Base-by-base conservation (phyloP, 2,113 vertebrate species). In the Neolamprologus caudopunctatus region DNA sequence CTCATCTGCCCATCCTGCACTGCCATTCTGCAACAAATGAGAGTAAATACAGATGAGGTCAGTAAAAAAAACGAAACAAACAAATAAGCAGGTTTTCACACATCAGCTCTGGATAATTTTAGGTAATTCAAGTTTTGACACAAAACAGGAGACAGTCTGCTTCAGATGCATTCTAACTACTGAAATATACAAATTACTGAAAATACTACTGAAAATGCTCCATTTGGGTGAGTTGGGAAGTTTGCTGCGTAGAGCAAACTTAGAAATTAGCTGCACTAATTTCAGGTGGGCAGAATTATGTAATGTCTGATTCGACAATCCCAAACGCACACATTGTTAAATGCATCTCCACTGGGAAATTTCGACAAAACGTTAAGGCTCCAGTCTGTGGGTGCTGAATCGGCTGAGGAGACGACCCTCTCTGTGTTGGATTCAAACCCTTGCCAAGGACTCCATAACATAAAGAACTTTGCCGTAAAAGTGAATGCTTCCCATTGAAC, bases 1-100 rank as follows among this genome's bases (percentile, higher is more conserved):
- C 11, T 99, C 98, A 9, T 99, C 98, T 0, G 92, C 97, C 98
- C 98, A 99, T 86, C 94, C 91, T 86, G 96, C 94, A 5, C 54
- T 96, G 45, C 98, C 98, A 1, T 98, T 99, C 98, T 99, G 66
- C 63, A 94, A 88, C 37, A 93, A 84, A 87, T 82, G 78, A 81
- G 26, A 80, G 3, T 80, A 14, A 51, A 87, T n/a, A 82, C 17
- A 88, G 37, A 71, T 45, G 24, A 21, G 9, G 14, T 82, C 26
- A 66, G 50, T 63, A 33, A 85, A 75, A 75, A 33, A 33, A 61
- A 21, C 82, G 1, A 75, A 81, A 83, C 50, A 47, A 80, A 85
- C 9, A 63, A 3, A 2, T 8, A 51, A 9, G 45, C 17, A 68
- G 9, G 16, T 31, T 78, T 51, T 0, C 26, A 78, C 7, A 78